These are phyloP conservation scores for Eubasilissa splendida DNA, from an alignment of 2,888 invertebrate species.

Conservation along the genomic window DNA sequence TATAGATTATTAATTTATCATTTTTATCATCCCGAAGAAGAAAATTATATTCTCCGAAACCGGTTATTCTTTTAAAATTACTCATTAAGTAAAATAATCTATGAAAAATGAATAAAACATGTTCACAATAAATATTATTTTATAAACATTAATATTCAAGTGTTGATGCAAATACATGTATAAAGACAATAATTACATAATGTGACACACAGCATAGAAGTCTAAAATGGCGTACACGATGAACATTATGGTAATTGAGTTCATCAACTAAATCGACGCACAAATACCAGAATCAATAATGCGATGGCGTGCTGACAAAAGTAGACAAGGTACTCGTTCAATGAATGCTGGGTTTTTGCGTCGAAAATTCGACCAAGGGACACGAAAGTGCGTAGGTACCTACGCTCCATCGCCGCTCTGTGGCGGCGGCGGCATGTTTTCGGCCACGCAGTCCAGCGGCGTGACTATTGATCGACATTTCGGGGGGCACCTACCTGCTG, in stretches of 20 bases:
- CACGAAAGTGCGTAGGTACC: conserved; percentile 8
- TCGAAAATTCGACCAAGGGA: conserved; percentile 1
- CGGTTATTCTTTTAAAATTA: too few relatives aligned
- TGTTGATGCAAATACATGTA: too few relatives aligned
- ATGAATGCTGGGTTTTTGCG: conserved; percentile 31
- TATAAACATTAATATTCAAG: too few relatives aligned
- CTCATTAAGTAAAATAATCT: too few relatives aligned
- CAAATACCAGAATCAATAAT: conserved; percentile 11
- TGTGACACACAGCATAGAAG: too few relatives aligned
- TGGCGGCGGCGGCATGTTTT: neutral
- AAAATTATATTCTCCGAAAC: too few relatives aligned
- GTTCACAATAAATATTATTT: too few relatives aligned
- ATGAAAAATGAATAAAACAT: too few relatives aligned
- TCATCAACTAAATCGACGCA: neutral
- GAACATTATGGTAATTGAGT: neutral
- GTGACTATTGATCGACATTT: conserved; percentile 28
- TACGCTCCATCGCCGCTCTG: conserved; percentile 6
- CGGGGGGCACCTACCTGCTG: conserved; percentile 6
- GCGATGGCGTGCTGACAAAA: conserved; percentile 4
- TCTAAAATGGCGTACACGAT: neutral
- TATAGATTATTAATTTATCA: too few relatives aligned
- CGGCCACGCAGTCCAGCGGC: conserved; percentile 25
- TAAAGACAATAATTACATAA: too few relatives aligned
- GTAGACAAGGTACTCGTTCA: neutral
- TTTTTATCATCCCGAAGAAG: too few relatives aligned